These are phyloP conservation scores for Dromiciops gliroides DNA, from an alignment of 2,113 vertebrate species.

Conservation along the genomic window DNA sequence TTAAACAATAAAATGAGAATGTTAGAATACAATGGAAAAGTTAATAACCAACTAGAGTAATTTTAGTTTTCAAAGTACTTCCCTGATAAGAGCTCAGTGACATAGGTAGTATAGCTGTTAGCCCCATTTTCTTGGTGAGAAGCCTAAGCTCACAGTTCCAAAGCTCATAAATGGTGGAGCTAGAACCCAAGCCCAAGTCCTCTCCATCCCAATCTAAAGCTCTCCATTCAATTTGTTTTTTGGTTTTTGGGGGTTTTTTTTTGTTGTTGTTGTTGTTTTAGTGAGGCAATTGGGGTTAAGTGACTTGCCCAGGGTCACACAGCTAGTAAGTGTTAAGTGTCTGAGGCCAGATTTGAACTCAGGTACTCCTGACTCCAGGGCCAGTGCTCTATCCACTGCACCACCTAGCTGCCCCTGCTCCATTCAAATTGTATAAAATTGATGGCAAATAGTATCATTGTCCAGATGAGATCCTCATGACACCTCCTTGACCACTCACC, in stretches of 20 bases:
- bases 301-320: no score
- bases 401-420: no score
- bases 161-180: neutral
- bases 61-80: neutral
- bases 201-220: slow-evolving; percentile 25
- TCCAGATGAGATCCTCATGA: neutral
- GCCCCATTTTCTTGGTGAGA: neutral
- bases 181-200: neutral
- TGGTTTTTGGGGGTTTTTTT: no score
- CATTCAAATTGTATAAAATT: no score
- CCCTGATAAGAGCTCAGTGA: neutral
- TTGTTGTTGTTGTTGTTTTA: no score
- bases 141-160: neutral
- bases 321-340: no score
- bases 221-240: neutral
- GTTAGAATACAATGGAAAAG: neutral
- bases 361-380: no score
- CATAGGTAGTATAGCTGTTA: neutral
- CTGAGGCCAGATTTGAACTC: no score
- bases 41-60: neutral
- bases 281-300: no score
- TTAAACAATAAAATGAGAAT: neutral
- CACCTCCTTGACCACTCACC: neutral
- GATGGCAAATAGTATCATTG: no score
- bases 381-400: no score